Evolutionary conservation across 2,888 invertebrate species (phyloP).

Genomic region (Standfussiana lucernea): DNA sequence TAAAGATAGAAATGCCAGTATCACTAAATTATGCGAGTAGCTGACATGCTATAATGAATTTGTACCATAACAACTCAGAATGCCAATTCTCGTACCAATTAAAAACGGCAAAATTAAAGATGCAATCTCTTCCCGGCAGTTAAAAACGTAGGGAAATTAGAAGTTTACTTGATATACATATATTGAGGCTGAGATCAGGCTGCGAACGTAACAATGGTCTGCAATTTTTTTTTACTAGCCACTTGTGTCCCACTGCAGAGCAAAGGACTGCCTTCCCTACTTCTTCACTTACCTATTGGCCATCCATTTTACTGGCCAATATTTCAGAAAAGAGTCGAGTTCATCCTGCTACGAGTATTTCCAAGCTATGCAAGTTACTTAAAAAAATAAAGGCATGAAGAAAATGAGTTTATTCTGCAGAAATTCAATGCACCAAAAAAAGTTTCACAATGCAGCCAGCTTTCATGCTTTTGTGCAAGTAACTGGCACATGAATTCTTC

Average conservation of each 20-base stretch:
- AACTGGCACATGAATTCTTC: not conserved
- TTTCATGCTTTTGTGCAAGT: not conserved
- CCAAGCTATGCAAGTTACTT: not conserved
- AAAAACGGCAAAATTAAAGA: too few relatives aligned
- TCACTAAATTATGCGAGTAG: not conserved
- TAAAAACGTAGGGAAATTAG: not conserved
- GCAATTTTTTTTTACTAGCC: not conserved
- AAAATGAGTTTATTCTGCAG: not conserved
- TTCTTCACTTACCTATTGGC: not conserved
- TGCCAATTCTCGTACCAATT: too few relatives aligned
- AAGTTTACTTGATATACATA: not conserved
- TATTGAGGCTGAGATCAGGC: not conserved
- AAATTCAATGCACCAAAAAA: not conserved
- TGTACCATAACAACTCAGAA: not conserved
- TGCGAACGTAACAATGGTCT: not conserved
- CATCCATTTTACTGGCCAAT: not conserved
- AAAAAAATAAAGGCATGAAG: not conserved
- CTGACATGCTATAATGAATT: not conserved
- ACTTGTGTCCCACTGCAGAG: not conserved
- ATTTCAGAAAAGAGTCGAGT: not conserved
- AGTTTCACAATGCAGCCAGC: not conserved
- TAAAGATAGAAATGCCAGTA: not conserved
- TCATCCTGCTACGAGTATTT: not conserved
- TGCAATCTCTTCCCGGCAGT: not conserved
- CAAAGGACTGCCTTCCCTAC: not conserved